phyloP scores from a whole-genome alignment of 2,888 invertebrate species.

The Scelioninae gen. 1 region DNA sequence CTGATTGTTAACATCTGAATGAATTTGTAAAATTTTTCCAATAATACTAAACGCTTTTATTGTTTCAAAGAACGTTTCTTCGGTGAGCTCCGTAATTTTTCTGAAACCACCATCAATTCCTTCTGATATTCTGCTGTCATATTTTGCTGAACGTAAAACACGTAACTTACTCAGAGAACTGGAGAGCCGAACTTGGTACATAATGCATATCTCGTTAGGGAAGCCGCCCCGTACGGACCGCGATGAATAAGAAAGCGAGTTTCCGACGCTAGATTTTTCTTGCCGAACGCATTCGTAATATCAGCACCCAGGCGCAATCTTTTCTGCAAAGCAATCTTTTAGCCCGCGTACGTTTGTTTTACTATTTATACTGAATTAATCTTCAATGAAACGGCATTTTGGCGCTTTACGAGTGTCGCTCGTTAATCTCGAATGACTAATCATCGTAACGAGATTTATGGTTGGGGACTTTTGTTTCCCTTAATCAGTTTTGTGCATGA shows the following conservation, averaged over 20 bases:
- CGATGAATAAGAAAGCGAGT: slow-evolving; percentile 51
- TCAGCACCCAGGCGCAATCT: slow-evolving; percentile 31
- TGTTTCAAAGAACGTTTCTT: not conserved
- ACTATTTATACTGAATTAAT: slow-evolving; percentile 37
- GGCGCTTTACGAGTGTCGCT: slow-evolving; percentile 28
- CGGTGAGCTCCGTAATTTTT: not conserved
- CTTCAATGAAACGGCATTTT: slow-evolving; percentile 22
- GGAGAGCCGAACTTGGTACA: slow-evolving; percentile 48
- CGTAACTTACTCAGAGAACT: slow-evolving; percentile 15
- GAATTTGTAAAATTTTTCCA: too few relatives aligned
- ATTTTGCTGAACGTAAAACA: slow-evolving; percentile 29
- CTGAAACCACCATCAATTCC: not conserved
- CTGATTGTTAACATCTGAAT: not conserved
- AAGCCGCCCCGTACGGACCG: slow-evolving; percentile 10
- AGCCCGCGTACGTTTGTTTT: slow-evolving; percentile 22
- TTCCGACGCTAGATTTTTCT: slow-evolving; percentile 37
- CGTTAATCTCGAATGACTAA: slow-evolving; percentile 43
- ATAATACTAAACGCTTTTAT: too few relatives aligned
- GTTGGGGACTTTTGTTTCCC: slow-evolving; percentile 27
- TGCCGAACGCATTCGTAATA: slow-evolving; percentile 38
- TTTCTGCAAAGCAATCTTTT: slow-evolving; percentile 27
- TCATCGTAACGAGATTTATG: slow-evolving; percentile 40
- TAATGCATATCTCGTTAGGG: slow-evolving; percentile 54
- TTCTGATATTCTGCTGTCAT: slow-evolving; percentile 7
- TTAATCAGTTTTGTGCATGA: slow-evolving; percentile 26